Percentiles rank a stretch among this genome's conserved stretches.
phyloP scores from a whole-genome alignment of 2,888 invertebrate genomes.

The Parnassius smintheus region DNA sequence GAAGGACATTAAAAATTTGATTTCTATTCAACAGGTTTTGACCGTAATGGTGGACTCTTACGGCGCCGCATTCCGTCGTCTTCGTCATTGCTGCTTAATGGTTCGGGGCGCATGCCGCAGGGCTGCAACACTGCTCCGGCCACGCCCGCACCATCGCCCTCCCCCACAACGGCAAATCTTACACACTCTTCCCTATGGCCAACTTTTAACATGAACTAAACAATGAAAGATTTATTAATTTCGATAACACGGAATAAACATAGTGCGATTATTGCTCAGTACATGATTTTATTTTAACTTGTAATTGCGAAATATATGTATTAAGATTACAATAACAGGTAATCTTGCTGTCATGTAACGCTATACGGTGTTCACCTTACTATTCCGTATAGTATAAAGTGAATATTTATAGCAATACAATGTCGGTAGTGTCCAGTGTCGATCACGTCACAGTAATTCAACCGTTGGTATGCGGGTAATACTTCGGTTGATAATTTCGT shows the following conservation, averaged over 20 bases:
- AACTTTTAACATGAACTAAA: conserved; percentile 45
- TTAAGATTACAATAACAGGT: conserved; percentile 11
- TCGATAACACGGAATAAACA: no score
- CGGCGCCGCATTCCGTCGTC: conserved; percentile 52
- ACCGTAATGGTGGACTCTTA: conserved; percentile 47
- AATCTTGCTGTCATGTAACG: conserved; percentile 27
- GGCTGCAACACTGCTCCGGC: conserved; percentile 31
- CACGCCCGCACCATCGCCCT: conserved; percentile 42
- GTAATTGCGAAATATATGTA: neutral
- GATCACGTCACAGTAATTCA: conserved; percentile 38
- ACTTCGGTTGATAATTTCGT: conserved; percentile 45
- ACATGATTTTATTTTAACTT: conserved; percentile 23
- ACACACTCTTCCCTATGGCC: conserved; percentile 44
- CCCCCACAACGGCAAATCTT: conserved; percentile 37
- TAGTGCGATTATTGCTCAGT: no score
- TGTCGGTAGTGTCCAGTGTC: conserved; percentile 25
- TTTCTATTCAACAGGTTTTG: conserved; percentile 36
- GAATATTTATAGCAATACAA: conserved; percentile 37
- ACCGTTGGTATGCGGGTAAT: conserved; percentile 62
- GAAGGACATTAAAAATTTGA: no score
- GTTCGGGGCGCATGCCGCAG: conserved; percentile 20
- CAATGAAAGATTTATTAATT: neutral
- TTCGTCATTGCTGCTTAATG: conserved; percentile 32
- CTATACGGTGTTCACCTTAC: conserved; percentile 46
- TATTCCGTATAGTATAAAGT: conserved; percentile 52